These are phyloP conservation scores for Antennarius striatus DNA, from an alignment of 2,113 vertebrate species.

Conservation along the genomic window DNA sequence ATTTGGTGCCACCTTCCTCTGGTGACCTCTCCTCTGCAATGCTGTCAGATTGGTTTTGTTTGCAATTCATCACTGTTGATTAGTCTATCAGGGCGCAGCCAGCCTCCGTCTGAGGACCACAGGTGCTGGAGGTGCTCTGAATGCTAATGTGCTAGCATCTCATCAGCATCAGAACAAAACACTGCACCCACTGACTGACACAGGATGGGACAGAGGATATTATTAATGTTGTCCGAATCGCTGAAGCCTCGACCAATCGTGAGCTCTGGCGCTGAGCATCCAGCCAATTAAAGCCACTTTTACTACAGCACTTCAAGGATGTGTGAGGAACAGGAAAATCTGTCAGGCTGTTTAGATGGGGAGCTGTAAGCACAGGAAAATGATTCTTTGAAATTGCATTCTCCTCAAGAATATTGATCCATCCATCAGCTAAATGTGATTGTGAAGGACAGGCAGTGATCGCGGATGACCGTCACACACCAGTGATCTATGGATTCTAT, in stretches of 20 bases:
- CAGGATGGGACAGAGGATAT: conserved; percentile 29
- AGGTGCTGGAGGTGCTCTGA: conserved; percentile 40
- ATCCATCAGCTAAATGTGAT: neutral
- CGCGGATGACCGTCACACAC: conserved; percentile 57
- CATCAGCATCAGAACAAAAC: conserved; percentile 43
- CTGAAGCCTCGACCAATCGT: conserved; percentile 30
- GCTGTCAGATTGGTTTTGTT: conserved; percentile 34
- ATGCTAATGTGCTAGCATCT: conserved; percentile 41
- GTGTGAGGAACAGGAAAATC: conserved; percentile 41
- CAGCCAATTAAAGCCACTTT: conserved; percentile 46
- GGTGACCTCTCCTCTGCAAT: conserved; percentile 41
- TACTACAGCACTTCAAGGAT: conserved; percentile 36
- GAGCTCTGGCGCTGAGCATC: conserved; percentile 19
- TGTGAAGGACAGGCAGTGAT: neutral
- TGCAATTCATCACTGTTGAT: conserved; percentile 56
- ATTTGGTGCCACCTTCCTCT: conserved; percentile 17
- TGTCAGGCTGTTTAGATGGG: conserved; percentile 16
- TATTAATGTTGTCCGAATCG: conserved; percentile 11
- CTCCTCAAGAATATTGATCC: neutral
- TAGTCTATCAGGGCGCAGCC: conserved; percentile 28
- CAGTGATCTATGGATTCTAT: conserved; percentile 57
- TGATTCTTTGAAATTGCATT: neutral
- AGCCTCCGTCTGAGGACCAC: neutral
- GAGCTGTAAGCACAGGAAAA: conserved; percentile 7
- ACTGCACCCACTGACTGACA: conserved; percentile 2